Percentiles rank a stretch among this genome's conserved stretches.
Evolutionary conservation across 2,797 vertebrate genomes (phyloP).

Genomic region (Gymnothorax reevesii): DNA sequence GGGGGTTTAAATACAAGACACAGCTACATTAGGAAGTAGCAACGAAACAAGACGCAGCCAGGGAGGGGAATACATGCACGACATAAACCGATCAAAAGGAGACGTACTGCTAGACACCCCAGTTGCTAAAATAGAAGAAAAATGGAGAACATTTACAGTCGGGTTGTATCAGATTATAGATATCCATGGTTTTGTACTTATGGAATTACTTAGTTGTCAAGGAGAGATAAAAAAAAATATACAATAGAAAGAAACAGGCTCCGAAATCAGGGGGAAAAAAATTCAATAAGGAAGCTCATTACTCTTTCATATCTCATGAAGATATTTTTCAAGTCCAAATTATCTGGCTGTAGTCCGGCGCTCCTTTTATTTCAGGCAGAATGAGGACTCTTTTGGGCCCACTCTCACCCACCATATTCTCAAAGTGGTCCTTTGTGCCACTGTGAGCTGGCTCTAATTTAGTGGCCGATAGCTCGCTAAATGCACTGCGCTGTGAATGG

Average conservation of each 20-base stretch:
- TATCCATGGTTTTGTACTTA: not conserved
- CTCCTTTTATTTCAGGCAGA: not conserved
- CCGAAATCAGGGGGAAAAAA: not conserved
- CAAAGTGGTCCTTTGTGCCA: not conserved
- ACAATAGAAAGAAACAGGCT: not conserved
- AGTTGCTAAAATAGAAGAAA: too few relatives aligned
- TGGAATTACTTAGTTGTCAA: not conserved
- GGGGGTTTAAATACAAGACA: too few relatives aligned
- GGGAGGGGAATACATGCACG: too few relatives aligned
- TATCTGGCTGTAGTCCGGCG: not conserved
- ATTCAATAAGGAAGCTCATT: not conserved
- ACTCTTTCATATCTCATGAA: slow-evolving; percentile 3
- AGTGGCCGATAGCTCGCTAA: slow-evolving; percentile 20
- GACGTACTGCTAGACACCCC: too few relatives aligned
- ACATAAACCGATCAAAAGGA: too few relatives aligned
- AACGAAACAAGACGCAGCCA: too few relatives aligned
- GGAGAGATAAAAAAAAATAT: not conserved
- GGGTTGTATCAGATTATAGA: too few relatives aligned
- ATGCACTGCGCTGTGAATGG: slow-evolving; percentile 15
- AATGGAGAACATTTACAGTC: too few relatives aligned
- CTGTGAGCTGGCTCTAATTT: slow-evolving; percentile 20
- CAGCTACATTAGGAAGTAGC: too few relatives aligned
- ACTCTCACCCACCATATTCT: not conserved
- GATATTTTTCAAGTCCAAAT: not conserved
- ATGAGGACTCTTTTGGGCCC: not conserved